These are phyloP conservation scores for Lysandra coridon DNA, from an alignment of 2,888 invertebrate species.

Conservation along the genomic window DNA sequence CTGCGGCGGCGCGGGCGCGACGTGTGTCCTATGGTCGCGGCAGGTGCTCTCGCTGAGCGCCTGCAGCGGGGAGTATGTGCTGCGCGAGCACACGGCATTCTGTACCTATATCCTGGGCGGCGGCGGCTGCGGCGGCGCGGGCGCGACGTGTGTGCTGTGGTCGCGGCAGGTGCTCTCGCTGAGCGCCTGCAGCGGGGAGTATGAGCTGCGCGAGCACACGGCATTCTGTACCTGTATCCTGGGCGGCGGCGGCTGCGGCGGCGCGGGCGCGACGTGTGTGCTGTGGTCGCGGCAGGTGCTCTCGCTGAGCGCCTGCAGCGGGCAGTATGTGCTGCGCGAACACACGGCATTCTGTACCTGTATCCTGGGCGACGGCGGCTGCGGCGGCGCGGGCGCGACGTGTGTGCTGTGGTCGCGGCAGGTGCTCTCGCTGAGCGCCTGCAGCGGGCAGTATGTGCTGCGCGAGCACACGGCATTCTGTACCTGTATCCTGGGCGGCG, in stretches of 20 bases:
- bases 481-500: conserved; percentile 51
- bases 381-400: conserved; percentile 68
- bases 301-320: conserved; percentile 82
- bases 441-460: conserved; percentile 82
- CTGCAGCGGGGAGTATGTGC: conserved; percentile 83
- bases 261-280: conserved; percentile 70
- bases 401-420: conserved; percentile 88
- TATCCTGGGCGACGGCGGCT: conserved; percentile 65
- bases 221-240: conserved; percentile 45
- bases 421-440: conserved; percentile 79
- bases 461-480: conserved; percentile 47
- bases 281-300: conserved; percentile 87
- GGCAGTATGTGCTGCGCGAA: conserved; percentile 77
- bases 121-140: conserved; percentile 75
- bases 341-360: conserved; percentile 42
- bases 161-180: conserved; percentile 83
- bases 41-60: conserved; percentile 81
- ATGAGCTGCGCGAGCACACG: conserved; percentile 56
- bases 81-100: conserved; percentile 50
- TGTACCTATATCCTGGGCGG: conserved; percentile 50
- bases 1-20: conserved; percentile 71
- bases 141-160: conserved; percentile 82
- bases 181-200: conserved; percentile 84
- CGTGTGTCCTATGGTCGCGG: conserved; percentile 86
- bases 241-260: conserved; percentile 73